Percentiles rank a stretch among this genome's conserved stretches.
Evolutionary conservation across 2,888 invertebrate genomes (phyloP).

Genomic region (Limnephilus marmoratus): DNA sequence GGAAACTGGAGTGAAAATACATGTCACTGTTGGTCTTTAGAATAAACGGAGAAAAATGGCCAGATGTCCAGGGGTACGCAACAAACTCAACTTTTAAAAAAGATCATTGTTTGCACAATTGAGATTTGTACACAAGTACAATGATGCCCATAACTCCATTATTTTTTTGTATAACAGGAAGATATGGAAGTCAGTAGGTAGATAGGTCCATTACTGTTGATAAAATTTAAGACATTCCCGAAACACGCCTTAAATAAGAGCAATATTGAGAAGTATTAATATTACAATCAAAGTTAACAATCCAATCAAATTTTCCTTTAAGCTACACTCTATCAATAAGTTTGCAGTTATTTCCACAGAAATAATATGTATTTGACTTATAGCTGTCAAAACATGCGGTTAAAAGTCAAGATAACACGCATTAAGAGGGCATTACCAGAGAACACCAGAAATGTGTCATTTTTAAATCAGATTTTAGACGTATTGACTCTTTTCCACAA

Average conservation of each 20-base stretch:
- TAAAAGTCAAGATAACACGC: not conserved
- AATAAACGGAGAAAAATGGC: slow-evolving; percentile 29
- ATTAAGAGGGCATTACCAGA: too few relatives aligned
- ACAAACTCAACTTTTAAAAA: not conserved
- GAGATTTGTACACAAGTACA: too few relatives aligned
- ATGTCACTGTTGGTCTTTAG: slow-evolving; percentile 26
- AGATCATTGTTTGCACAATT: not conserved
- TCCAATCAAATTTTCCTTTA: not conserved
- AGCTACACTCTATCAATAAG: not conserved
- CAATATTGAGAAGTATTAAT: not conserved
- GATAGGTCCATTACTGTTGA: not conserved
- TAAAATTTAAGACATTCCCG: not conserved
- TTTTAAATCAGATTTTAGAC: too few relatives aligned
- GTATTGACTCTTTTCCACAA: too few relatives aligned
- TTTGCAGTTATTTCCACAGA: too few relatives aligned
- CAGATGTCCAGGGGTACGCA: not conserved
- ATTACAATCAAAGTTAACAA: not conserved
- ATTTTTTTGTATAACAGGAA: not conserved
- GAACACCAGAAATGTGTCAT: too few relatives aligned
- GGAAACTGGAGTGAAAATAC: not conserved
- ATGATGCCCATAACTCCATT: too few relatives aligned
- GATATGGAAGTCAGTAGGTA: not conserved
- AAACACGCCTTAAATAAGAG: not conserved
- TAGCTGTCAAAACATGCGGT: not conserved
- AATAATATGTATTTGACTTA: too few relatives aligned